These are phyloP conservation scores for Drosophila malerkotliana DNA, from an alignment of 1,140 invertebrate genomes.

Conservation along the genomic window DNA sequence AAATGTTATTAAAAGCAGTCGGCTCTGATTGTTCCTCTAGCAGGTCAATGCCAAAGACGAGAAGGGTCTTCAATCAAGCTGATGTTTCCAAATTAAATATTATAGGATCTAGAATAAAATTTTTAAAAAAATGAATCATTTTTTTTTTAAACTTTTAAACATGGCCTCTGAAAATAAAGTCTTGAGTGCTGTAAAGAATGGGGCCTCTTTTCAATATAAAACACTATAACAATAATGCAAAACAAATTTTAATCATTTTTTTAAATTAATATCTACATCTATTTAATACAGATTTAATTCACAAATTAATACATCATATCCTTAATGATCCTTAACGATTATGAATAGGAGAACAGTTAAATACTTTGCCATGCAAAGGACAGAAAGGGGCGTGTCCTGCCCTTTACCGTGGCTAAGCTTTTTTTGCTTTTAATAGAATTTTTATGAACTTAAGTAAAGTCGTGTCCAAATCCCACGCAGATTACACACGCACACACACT, in stretches of 20 bases:
- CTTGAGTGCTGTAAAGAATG: too few relatives aligned
- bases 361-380: constrained; percentile 24
- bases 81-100: constrained; percentile 11
- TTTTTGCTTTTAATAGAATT: constrained; percentile 76
- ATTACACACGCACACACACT: constrained; percentile 56
- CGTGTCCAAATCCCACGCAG: constrained; percentile 77
- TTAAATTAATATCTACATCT: too few relatives aligned
- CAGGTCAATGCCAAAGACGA: constrained; percentile 29
- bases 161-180: too few relatives aligned
- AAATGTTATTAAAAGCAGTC: constrained; percentile 80
- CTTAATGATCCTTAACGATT: constrained; percentile 21
- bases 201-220: too few relatives aligned
- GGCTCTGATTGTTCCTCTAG: constrained; percentile 56
- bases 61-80: constrained; percentile 50
- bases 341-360: constrained; percentile 37
- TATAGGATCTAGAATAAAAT: constrained; percentile 6
- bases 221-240: too few relatives aligned
- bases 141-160: too few relatives aligned
- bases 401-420: constrained; percentile 16
- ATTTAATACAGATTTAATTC: not conserved
- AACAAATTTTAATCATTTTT: too few relatives aligned
- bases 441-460: constrained; percentile 81
- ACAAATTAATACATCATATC: not conserved
- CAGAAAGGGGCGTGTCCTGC: constrained; percentile 36
- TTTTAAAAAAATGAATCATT: not conserved